Conservation (phyloP, 1,140 invertebrate species). For the Medauroidea extradentata region DNA sequence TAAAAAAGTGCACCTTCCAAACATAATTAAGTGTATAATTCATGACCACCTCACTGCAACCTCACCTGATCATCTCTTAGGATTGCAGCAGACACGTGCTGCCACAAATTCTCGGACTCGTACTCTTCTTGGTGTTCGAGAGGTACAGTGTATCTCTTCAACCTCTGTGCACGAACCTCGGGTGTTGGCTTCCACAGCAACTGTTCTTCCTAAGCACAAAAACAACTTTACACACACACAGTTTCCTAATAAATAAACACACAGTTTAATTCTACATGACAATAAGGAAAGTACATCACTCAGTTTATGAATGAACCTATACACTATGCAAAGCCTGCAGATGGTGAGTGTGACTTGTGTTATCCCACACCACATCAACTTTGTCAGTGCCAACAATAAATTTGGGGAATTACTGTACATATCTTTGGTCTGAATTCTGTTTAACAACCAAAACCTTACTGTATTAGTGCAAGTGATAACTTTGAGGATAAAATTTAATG, state of each 20-base stretch:
- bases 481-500: too few relatives aligned
- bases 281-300: background rate
- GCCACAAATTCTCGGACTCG: constrained; percentile 86
- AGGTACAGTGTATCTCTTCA: constrained; percentile 74
- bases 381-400: too few relatives aligned
- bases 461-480: too few relatives aligned
- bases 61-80: constrained; percentile 66
- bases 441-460: too few relatives aligned
- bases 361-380: too few relatives aligned
- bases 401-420: too few relatives aligned
- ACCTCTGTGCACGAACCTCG: constrained; percentile 61
- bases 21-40: background rate
- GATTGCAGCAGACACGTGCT: constrained; percentile 78
- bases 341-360: too few relatives aligned
- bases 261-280: background rate
- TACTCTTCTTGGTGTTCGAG: constrained; percentile 69
- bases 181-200: constrained; percentile 70
- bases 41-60: background rate
- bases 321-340: too few relatives aligned
- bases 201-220: constrained; percentile 57
- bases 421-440: too few relatives aligned
- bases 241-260: background rate
- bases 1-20: background rate
- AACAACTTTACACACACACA: background rate
- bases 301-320: background rate